Conservation (phyloP, 2,888 invertebrate genomes). For the Tricholauxania praeusta region DNA sequence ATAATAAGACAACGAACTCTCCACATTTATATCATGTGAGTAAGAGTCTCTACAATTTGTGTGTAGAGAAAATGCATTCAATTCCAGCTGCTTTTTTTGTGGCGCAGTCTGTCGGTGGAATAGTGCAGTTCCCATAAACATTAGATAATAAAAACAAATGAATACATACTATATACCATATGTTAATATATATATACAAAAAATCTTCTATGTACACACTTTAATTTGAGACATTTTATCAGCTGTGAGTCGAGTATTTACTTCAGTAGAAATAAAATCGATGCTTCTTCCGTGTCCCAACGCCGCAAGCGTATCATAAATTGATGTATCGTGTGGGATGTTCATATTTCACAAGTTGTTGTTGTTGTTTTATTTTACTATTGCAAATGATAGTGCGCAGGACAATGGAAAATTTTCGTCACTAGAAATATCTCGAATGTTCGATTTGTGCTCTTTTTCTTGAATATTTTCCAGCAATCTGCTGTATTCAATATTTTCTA, state of each 20-base stretch:
- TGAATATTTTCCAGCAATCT: neutral
- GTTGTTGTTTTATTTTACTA: neutral
- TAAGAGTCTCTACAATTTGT: neutral
- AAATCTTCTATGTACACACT: too few relatives aligned
- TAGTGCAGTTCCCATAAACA: too few relatives aligned
- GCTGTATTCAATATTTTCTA: neutral
- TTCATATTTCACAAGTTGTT: neutral
- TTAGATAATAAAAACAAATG: too few relatives aligned
- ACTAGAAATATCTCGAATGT: neutral
- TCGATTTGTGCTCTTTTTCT: neutral
- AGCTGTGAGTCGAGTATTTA: too few relatives aligned
- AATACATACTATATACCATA: too few relatives aligned
- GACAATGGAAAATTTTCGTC: neutral
- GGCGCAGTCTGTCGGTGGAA: neutral
- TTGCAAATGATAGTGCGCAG: neutral
- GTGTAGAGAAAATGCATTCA: neutral
- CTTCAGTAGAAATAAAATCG: too few relatives aligned
- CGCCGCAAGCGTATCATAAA: too few relatives aligned
- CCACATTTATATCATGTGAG: neutral
- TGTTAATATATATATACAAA: too few relatives aligned
- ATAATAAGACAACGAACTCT: neutral
- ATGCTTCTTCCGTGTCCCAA: too few relatives aligned
- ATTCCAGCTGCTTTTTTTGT: neutral
- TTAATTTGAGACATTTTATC: too few relatives aligned
- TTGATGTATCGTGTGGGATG: neutral